phyloP scores from a whole-genome alignment of 1,140 invertebrate genomes.

The Drosophila triauraria region DNA sequence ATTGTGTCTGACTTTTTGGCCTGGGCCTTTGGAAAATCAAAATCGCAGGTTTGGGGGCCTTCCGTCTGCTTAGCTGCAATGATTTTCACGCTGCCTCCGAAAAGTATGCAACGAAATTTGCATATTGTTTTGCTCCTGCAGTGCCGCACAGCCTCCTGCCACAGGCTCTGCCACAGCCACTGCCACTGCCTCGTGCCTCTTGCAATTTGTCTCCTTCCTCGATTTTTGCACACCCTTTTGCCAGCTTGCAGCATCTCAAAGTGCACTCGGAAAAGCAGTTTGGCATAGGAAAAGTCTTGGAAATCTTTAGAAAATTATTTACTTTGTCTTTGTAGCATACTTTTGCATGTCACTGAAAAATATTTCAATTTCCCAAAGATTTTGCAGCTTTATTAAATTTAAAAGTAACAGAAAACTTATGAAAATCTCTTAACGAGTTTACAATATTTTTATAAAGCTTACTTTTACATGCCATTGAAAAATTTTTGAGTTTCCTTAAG shows the following conservation, averaged over 20 bases:
- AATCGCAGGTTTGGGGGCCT: conserved; percentile 8
- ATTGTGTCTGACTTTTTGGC: conserved; percentile 40
- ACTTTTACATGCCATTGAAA: too few species aligned
- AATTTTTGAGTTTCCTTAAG: too few species aligned
- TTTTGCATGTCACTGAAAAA: background rate
- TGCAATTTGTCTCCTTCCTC: conserved; percentile 50
- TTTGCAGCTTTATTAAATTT: too few species aligned
- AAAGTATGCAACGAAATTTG: conserved; percentile 82
- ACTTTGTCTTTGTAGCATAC: background rate
- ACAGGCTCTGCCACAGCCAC: background rate
- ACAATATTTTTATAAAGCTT: background rate
- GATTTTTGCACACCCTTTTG: conserved; percentile 1
- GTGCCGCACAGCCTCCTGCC: conserved; percentile 2
- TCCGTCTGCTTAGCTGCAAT: conserved; percentile 71
- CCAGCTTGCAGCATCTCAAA: conserved; percentile 10
- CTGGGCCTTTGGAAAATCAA: conserved; percentile 9
- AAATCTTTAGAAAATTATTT: background rate
- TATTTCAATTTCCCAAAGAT: too few species aligned
- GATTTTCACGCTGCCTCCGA: conserved; percentile 79
- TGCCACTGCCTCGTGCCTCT: conserved; percentile 13
- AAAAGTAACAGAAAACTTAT: too few species aligned
- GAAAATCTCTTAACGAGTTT: too few species aligned
- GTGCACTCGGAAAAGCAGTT: background rate
- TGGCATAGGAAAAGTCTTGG: fast-evolving
- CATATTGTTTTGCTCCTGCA: conserved; percentile 78